Base-by-base conservation (phyloP, 2,113 vertebrate genomes). In the Glaucidium brasilianum region DNA sequence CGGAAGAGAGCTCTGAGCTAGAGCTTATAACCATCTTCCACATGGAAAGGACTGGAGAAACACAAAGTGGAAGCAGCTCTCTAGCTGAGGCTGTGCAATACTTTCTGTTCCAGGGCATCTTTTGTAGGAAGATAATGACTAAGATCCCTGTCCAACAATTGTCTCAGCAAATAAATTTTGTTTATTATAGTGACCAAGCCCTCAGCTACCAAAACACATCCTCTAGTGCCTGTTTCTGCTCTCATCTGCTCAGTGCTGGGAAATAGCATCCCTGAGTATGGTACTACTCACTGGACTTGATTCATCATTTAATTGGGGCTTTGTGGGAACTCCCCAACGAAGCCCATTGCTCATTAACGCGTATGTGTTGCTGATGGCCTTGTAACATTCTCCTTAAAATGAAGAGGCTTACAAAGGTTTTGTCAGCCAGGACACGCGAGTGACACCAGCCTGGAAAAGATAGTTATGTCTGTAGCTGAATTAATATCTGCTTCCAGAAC, bases 131-230 rank as follows among this genome's bases (percentile, higher is more conserved):
- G 37, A 64, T 73, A 69, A 55, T 86, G 88, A 95, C 84, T 76
- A 93, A 89, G 69, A 39, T 49, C 39, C 53, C 72, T 53, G 21
- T 39, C 30, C 66, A 73, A 64, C 35, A 94, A 64, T 76, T 59
- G 34, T 12, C 55, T 81, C 8, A 1, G 56, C 66, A 69, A 88
- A 86, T 56, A 85, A 72, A 45, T 66, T 79, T 89, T 92, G 34
- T 80, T 97, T 90, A 79, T 77, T 83, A 22, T 5, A 52, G 52
- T 74, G 76, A 92, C 64, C 56, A 66, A 64, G 43, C 12, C 23
- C 55, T 92, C 83, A 84, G 60, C 47, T 93, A 91, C 85, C 25
- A 78, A 94, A 94, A 93, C 72, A 94, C 59, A 35, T 92, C 79
- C 85, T 90, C 68, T 63, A 53, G 59, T 91, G 63, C 26, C 20